These are phyloP conservation scores for Hyla sarda DNA, from an alignment of 2,113 vertebrate genomes.

Conservation along the genomic window DNA sequence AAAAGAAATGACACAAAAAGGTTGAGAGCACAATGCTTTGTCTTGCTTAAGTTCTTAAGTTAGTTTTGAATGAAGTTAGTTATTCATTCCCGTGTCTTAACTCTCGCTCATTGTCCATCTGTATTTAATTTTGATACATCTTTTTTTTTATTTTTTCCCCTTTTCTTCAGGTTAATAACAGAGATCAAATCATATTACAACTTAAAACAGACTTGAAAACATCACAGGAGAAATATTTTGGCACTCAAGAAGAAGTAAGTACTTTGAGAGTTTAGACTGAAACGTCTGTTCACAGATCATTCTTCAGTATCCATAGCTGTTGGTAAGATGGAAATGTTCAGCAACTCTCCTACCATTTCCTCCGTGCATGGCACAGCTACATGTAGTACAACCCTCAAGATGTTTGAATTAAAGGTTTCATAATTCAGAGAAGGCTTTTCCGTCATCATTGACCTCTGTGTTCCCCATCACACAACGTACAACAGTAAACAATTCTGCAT, in stretches of 20 bases:
- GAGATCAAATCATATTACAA: constrained; percentile 70
- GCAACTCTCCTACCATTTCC: constrained; percentile 29
- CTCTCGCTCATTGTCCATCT: constrained; percentile 12
- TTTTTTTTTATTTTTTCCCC: constrained; percentile 35
- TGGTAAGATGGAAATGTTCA: constrained; percentile 43
- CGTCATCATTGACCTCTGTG: constrained; percentile 9
- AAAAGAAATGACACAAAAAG: constrained; percentile 36
- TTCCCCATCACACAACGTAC: constrained; percentile 6
- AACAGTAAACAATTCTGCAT: constrained; percentile 42
- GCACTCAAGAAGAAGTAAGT: constrained; percentile 66
- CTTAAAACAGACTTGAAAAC: constrained; percentile 67
- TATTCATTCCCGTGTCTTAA: constrained; percentile 35
- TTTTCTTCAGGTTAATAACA: constrained; percentile 61
- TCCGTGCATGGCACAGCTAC: background rate
- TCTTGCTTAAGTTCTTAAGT: constrained; percentile 43
- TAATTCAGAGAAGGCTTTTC: background rate
- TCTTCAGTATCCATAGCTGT: constrained; percentile 39
- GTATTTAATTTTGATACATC: constrained; percentile 40
- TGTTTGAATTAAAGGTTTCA: constrained; percentile 11
- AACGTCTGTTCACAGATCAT: constrained; percentile 49
- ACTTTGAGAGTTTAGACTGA: constrained; percentile 50
- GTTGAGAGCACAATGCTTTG: constrained; percentile 40
- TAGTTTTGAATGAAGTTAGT: constrained; percentile 38
- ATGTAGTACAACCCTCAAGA: background rate
- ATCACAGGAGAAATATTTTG: constrained; percentile 64